Evolutionary conservation across 2,888 invertebrate species (phyloP).

Genomic region (Aleiodes alternator): DNA sequence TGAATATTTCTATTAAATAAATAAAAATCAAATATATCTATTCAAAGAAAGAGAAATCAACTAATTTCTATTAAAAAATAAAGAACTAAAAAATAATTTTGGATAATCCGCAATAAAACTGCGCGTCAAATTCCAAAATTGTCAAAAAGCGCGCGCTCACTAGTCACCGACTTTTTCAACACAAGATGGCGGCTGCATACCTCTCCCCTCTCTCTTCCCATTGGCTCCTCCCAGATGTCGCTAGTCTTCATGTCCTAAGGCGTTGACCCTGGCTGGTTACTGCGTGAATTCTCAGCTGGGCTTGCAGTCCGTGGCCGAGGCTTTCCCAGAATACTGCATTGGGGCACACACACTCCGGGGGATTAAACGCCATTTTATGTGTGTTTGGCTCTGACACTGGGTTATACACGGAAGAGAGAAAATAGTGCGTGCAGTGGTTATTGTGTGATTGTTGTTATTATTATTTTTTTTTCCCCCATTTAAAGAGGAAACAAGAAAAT

Average conservation of each 20-base stretch:
- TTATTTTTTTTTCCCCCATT: conserved; percentile 5
- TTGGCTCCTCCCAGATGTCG: background rate
- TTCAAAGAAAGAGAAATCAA: too few species aligned
- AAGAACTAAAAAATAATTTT: too few species aligned
- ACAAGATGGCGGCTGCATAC: too few species aligned
- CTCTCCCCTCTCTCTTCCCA: too few species aligned
- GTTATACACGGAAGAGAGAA: conserved; percentile 25
- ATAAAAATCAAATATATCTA: too few species aligned
- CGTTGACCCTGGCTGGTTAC: conserved; percentile 33
- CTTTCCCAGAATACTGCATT: conserved; percentile 44
- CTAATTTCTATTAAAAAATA: too few species aligned
- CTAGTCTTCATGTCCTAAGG: conserved; percentile 4
- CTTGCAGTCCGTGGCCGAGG: conserved; percentile 41
- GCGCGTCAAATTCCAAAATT: too few species aligned
- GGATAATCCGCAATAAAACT: too few species aligned
- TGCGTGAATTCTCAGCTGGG: conserved; percentile 38
- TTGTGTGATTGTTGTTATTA: conserved; percentile 44
- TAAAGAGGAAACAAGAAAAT: background rate
- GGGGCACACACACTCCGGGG: conserved; percentile 24
- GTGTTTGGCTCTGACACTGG: conserved; percentile 72
- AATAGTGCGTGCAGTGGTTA: conserved; percentile 36
- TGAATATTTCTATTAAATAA: too few species aligned
- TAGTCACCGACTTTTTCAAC: too few species aligned
- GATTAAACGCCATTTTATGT: conserved; percentile 71
- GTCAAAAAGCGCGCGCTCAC: too few species aligned